phyloP scores from a whole-genome alignment of 2,797 vertebrate genomes.

The Oreortyx pictus region DNA sequence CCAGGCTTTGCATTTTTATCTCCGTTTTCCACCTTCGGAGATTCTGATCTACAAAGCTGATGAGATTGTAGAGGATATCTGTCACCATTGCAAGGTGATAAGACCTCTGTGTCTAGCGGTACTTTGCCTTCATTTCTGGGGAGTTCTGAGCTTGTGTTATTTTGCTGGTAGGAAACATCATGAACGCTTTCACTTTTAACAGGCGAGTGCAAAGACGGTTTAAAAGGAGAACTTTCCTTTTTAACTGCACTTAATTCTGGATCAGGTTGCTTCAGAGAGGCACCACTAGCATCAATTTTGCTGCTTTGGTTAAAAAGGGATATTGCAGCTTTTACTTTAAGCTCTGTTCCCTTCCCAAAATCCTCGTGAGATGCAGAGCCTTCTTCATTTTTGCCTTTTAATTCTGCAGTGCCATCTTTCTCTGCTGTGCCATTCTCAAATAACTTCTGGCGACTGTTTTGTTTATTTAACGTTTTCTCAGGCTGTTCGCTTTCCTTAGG shows the following conservation, averaged over 20 bases:
- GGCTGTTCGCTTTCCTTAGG: conserved; percentile 76
- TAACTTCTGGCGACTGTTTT: conserved; percentile 65
- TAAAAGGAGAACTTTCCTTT: conserved; percentile 53
- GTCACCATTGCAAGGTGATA: not conserved
- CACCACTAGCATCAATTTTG: conserved; percentile 32
- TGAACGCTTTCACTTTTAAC: conserved; percentile 48
- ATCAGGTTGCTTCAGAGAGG: conserved; percentile 27
- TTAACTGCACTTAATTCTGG: conserved; percentile 25
- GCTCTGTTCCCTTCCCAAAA: conserved; percentile 47
- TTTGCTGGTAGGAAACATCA: conserved; percentile 28
- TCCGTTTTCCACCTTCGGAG: conserved; percentile 59
- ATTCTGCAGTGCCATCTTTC: conserved; percentile 67
- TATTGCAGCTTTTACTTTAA: conserved; percentile 49
- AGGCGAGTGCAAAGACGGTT: not conserved
- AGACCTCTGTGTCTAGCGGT: not conserved
- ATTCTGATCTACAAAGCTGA: conserved; percentile 36
- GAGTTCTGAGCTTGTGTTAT: not conserved
- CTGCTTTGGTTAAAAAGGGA: conserved; percentile 58
- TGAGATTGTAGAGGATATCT: conserved; percentile 48
- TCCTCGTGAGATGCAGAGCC: not conserved
- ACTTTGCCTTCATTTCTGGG: conserved; percentile 1
- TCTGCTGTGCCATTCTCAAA: conserved; percentile 57
- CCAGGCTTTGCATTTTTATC: conserved; percentile 24
- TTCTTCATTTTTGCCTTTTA: conserved; percentile 59
- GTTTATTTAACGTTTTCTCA: conserved; percentile 67